A percentile compares a stretch with the other conserved stretches of the same genome.
Evolutionary conservation across 2,113 vertebrate genomes (phyloP).

Genomic region (Hippocampus comes): DNA sequence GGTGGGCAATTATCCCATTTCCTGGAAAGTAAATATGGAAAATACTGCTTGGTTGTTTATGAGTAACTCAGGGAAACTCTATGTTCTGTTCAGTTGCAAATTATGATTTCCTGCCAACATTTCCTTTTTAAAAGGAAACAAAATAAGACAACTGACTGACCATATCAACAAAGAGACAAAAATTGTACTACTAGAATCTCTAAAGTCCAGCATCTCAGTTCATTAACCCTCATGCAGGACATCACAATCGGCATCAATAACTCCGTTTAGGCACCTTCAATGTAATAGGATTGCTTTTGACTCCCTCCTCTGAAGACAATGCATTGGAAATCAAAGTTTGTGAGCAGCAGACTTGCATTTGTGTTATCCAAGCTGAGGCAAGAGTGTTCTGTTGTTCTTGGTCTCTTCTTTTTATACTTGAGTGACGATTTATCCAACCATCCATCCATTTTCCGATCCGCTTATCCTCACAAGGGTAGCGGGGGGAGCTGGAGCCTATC

Average conservation of each 20-base stretch:
- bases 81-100: slow-evolving; percentile 5
- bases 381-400: no score
- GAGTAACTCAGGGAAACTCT: neutral
- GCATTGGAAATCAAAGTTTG: neutral
- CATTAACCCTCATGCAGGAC: neutral
- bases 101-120: neutral
- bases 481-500: no score
- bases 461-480: no score
- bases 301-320: neutral
- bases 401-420: no score
- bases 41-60: neutral
- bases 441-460: no score
- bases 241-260: neutral
- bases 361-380: no score
- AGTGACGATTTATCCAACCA: no score
- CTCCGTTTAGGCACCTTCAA: neutral
- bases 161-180: neutral
- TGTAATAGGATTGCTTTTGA: no score
- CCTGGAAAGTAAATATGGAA: slow-evolving; percentile 27
- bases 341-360: neutral
- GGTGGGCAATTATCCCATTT: slow-evolving; percentile 32
- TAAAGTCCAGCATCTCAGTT: neutral
- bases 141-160: neutral
- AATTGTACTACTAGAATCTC: neutral
- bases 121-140: neutral